Evolutionary conservation across 2,113 vertebrate genomes (phyloP).

Genomic region (Colaptes auratus): DNA sequence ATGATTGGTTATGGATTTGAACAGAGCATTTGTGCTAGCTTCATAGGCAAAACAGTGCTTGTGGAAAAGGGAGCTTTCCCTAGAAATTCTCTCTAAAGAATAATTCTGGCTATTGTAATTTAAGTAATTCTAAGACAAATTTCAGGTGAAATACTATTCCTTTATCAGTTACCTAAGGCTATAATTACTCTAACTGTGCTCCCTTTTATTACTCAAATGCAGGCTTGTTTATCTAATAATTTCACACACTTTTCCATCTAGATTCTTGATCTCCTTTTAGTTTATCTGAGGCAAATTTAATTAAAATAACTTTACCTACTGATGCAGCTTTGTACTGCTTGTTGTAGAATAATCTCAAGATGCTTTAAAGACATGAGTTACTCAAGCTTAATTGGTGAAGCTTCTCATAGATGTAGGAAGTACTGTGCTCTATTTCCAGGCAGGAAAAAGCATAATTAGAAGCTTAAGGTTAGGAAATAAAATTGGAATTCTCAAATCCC

Average conservation of each 20-base stretch:
- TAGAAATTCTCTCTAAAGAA: neutral
- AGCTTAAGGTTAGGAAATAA: neutral
- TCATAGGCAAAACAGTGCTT: neutral
- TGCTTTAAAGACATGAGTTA: neutral
- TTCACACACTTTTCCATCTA: neutral
- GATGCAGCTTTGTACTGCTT: neutral
- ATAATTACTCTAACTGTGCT: neutral
- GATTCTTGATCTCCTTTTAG: neutral
- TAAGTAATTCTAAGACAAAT: neutral
- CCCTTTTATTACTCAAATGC: neutral
- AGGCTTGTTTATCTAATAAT: neutral
- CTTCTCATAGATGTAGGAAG: neutral
- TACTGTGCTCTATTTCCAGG: neutral
- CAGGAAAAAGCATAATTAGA: neutral
- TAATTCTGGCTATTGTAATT: neutral
- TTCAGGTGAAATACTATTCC: neutral
- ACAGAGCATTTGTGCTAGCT: neutral
- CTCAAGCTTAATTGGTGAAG: neutral
- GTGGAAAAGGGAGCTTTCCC: neutral
- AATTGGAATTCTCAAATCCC: neutral
- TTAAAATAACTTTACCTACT: neutral
- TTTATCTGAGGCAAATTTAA: neutral
- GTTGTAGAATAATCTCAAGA: fast-evolving
- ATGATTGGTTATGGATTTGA: neutral
- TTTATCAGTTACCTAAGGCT: neutral